Conservation (phyloP, 1,140 invertebrate species). For the Acromyrmex charruanus region DNA sequence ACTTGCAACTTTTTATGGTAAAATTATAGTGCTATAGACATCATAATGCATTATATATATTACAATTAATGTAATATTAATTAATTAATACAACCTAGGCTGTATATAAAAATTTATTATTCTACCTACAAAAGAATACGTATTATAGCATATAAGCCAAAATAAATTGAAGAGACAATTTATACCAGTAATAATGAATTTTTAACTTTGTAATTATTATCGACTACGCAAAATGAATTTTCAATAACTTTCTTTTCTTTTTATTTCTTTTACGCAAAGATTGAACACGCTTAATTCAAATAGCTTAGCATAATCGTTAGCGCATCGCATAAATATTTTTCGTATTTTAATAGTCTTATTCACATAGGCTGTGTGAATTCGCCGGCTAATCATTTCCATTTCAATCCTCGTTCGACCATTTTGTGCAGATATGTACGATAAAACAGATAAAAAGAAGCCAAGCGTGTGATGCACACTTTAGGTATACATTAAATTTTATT, state of each 20-base stretch:
- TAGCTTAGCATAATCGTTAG: neutral
- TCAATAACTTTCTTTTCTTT: neutral
- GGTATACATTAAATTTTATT: slow-evolving; percentile 42
- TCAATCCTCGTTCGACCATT: neutral
- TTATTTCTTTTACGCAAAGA: neutral
- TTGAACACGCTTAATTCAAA: neutral
- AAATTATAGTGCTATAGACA: neutral
- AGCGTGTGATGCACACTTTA: neutral
- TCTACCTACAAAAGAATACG: neutral
- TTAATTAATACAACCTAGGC: neutral
- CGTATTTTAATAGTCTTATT: neutral
- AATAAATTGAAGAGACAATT: neutral
- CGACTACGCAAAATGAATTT: neutral
- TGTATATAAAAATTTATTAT: neutral
- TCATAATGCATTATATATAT: neutral
- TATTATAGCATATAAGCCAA: neutral
- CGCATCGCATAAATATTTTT: slow-evolving; percentile 3
- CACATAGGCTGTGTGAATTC: neutral
- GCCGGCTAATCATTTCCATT: neutral
- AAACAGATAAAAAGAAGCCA: slow-evolving; percentile 13
- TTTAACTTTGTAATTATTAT: neutral
- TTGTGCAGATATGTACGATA: neutral
- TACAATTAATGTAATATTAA: neutral
- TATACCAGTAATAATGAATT: neutral
- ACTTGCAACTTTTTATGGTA: neutral